Conservation (phyloP, 2,113 vertebrate genomes). For the Pogona vitticeps region DNA sequence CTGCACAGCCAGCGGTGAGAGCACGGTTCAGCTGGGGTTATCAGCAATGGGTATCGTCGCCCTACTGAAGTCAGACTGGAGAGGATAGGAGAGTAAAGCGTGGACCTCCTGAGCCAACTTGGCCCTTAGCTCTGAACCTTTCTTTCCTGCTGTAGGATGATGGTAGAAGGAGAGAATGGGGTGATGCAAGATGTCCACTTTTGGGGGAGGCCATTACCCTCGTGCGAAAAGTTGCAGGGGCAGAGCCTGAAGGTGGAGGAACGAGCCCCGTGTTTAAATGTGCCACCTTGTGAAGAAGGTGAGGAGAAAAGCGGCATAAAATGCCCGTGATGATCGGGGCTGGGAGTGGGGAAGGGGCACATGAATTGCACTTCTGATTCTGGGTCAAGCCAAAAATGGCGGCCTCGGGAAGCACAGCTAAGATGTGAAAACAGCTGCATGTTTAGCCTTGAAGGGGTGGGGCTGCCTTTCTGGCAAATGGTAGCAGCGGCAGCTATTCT, state of each 20-base stretch:
- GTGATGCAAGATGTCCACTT: constrained; percentile 55
- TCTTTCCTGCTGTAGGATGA: background rate
- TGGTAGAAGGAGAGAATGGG: constrained; percentile 38
- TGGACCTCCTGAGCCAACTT: background rate
- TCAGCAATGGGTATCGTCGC: no score
- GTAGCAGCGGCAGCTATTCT: background rate
- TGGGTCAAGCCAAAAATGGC: background rate
- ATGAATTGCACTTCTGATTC: background rate
- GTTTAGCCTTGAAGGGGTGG: background rate
- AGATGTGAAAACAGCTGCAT: background rate
- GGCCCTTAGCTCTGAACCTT: background rate
- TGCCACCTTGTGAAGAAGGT: constrained; percentile 50
- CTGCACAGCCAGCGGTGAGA: no score
- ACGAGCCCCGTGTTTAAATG: constrained; percentile 56
- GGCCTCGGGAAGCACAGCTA: background rate
- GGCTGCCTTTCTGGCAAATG: background rate
- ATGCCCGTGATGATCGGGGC: no score
- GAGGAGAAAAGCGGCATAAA: background rate
- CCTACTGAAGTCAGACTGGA: background rate
- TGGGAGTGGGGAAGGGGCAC: no score
- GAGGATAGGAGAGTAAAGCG: background rate
- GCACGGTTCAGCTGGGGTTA: no score
- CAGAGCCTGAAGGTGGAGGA: constrained; percentile 54
- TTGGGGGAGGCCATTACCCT: constrained; percentile 46
- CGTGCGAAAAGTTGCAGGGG: constrained; percentile 49